Evolutionary conservation across 2,888 invertebrate species (phyloP), one percentile per base, ranked within the genome.

Genomic region (Odontocerum albicorne): DNA sequence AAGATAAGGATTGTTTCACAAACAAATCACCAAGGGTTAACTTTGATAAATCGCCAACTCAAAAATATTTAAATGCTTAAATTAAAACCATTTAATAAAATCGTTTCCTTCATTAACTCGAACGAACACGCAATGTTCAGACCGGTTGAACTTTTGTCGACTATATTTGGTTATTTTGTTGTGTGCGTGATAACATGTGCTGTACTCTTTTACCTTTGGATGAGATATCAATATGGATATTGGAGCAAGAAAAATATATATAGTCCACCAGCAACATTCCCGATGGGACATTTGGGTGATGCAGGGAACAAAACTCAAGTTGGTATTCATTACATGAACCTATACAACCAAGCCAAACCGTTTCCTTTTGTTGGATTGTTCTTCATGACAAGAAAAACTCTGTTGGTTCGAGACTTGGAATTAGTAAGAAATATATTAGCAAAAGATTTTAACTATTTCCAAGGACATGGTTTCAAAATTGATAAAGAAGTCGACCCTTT

Each of bases 391-490:
- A 35, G 13, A 4, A 35, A 44, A 12, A 21, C 32, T 4, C 10
- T 51, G 4, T 17, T 52, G 17, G 20, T 49, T 6, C 53, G 44
- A 13, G 53, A 57, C 13, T 31, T 49, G 13, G 53, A 57, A 7
- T 8, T 49, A n/a, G 43, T 49, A 2, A 53, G 39, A 33, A 57
- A 36, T 12, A 19, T 57, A 2, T 15, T 57, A 8, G 16, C 39
- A n/a, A 52, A 42, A 38, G 57, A 57, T 16, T 53, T 43, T 16
- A 22, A 42, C 7, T 39, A 42, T 22, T 57, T 57, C 36, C 21
- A 47, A 8, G 45, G 49, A 19, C 57, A 57, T 13, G 57, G 57
- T 20, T 17, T 57, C n/a, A 53, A 49, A 19, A 13, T 32, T 8
- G 12, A 44, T 31, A 43, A 39, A 7, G 27, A 45, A 3, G 16